A percentile compares a stretch with the other conserved stretches of the same genome.
phyloP scores from a whole-genome alignment of 2,113 vertebrate genomes.

The Paedocypris sp. region DNA sequence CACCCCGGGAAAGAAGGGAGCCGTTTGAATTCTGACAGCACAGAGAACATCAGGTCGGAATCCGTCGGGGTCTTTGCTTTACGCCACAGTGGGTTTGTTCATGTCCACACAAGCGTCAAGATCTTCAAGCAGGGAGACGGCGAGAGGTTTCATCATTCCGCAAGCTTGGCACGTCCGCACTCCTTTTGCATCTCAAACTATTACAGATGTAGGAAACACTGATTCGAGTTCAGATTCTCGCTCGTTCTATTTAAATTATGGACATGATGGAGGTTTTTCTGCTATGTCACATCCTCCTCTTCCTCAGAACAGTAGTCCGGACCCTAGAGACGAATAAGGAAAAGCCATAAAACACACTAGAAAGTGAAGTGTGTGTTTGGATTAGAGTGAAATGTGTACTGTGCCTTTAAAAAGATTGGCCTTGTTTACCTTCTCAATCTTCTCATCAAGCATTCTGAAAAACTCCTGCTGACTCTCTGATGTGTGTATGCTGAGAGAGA shows the following conservation, averaged over 20 bases:
- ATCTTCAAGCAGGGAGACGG: conserved; percentile 21
- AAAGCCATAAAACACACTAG: background rate
- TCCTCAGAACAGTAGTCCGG: conserved; percentile 89
- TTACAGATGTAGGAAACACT: conserved; percentile 36
- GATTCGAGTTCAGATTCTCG: conserved; percentile 35
- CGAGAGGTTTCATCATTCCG: too few relatives aligned
- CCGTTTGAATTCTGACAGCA: background rate
- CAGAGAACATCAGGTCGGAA: background rate
- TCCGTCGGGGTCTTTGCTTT: conserved; percentile 10
- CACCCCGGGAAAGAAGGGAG: background rate
- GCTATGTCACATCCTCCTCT: conserved; percentile 87
- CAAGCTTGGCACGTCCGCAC: too few relatives aligned
- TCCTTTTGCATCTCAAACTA: conserved; percentile 9
- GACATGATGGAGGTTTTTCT: conserved; percentile 39
- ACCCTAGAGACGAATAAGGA: conserved; percentile 58
- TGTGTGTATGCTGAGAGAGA: conserved; percentile 84
- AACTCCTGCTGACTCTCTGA: conserved; percentile 99
- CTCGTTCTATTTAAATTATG: conserved; percentile 31
- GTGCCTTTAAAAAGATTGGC: conserved; percentile 42
- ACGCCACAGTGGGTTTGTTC: conserved; percentile 1
- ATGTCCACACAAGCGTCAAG: conserved; percentile 35
- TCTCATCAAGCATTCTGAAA: conserved; percentile 98
- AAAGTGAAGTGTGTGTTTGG: background rate
- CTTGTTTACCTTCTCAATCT: conserved; percentile 89
- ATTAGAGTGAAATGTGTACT: background rate